Conservation (phyloP, 2,888 invertebrate genomes). For the Campoplex nolae region DNA sequence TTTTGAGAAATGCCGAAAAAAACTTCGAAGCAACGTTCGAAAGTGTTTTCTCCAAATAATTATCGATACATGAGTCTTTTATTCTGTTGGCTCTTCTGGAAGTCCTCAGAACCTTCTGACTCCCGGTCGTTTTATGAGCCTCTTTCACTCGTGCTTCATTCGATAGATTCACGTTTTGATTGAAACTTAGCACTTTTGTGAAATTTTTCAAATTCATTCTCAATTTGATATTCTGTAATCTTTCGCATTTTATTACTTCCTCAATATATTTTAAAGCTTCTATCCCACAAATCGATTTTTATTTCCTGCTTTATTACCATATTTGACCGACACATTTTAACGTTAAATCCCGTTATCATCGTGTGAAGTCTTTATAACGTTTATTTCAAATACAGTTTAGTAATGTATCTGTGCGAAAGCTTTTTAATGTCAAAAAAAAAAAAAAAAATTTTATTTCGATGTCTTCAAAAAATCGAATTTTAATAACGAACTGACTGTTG, state of each 20-base stretch:
- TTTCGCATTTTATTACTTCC: background rate
- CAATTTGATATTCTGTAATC: background rate
- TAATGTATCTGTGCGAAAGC: background rate
- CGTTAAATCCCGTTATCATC: background rate
- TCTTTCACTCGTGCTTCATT: background rate
- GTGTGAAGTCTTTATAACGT: background rate
- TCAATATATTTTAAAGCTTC: background rate
- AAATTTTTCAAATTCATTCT: background rate
- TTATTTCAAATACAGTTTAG: background rate
- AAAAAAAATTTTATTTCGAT: too few species aligned
- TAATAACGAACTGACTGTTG: background rate
- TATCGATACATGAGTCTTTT: background rate
- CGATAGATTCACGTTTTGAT: background rate
- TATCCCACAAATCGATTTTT: background rate
- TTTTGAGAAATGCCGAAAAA: background rate
- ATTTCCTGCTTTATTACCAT: background rate
- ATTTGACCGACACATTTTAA: background rate
- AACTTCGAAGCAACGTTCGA: background rate
- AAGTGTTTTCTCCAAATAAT: background rate
- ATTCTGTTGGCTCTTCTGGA: background rate
- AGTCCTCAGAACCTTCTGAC: background rate
- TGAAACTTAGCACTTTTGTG: background rate
- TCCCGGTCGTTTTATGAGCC: background rate
- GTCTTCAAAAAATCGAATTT: background rate
- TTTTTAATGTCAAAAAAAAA: background rate